Base-by-base conservation (phyloP, 2,113 vertebrate species). In the Sciurus niger region DNA sequence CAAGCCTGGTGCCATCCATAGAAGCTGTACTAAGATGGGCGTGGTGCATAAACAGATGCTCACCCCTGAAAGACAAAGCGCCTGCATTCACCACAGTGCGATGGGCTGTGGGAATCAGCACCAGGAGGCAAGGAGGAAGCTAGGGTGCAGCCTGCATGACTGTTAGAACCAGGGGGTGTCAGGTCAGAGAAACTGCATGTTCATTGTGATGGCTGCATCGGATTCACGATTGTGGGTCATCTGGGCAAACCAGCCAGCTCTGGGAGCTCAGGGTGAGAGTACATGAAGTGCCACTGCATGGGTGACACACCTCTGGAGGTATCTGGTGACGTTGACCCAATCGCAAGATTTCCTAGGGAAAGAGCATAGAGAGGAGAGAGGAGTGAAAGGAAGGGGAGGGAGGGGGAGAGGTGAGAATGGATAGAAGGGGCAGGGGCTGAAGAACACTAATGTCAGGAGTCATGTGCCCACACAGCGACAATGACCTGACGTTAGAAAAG, bases 251-350 rank as follows among this genome's bases (percentile, higher is more conserved):
- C 0, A 53, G 3, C 10, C 55, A 65, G 13, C 20, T 77, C 53
- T 11, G 6, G 17, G 28, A 67, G 3, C 7, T 0, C 6, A 40
- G 55, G 18, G 22, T 11, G 6, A 30, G 16, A 37, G 12, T 2
- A 11, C 17, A 34, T 8, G 17, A 53, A 86, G 37, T 72, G 43
- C 11, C 25, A 6, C 14, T 65, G 17, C 12, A 30, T 13, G 32
- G 58, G 46, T 12, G 40, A 46, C 65, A 30, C 2, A 34, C 18
- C 10, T 24, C 20, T 51, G 37, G 22, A 53, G 11, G 67, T 0
- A 55, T 20, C 28, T 80, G 72, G 11, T 12, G 28, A 68, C 6
- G 8, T 9, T 13, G 25, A 58, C 28, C 16, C 32, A 32, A 2
- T 53, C 0, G 4, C 25, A 22, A 72, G 25, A 77, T 67, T 90